A percentile compares a stretch with the other conserved stretches of the same genome.
Evolutionary conservation across 2,797 vertebrate species (phyloP).

Genomic region (Picus viridis): DNA sequence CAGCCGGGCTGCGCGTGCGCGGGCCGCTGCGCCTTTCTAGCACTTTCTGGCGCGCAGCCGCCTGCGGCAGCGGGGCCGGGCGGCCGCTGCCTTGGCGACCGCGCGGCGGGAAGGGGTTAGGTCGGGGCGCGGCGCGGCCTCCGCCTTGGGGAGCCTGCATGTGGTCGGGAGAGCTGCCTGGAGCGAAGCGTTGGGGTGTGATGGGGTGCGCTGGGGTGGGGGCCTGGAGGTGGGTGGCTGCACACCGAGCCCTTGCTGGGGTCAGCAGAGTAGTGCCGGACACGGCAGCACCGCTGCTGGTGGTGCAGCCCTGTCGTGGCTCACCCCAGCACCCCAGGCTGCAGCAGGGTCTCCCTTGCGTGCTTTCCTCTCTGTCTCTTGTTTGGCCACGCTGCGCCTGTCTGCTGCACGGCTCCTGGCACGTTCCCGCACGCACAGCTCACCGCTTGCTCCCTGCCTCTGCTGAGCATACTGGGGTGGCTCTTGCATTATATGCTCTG

Average conservation of each 20-base stretch:
- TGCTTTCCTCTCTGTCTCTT: background rate
- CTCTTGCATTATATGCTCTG: too few relatives aligned
- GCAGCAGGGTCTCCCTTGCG: rapidly evolving
- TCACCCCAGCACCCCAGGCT: background rate
- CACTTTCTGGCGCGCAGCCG: constrained; percentile 52
- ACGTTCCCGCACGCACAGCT: background rate
- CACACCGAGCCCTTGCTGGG: rapidly evolving
- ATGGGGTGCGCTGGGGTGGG: rapidly evolving
- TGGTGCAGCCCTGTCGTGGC: background rate
- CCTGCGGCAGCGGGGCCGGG: background rate
- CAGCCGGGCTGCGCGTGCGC: background rate
- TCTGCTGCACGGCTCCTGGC: background rate
- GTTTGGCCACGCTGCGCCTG: rapidly evolving
- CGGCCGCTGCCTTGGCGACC: background rate
- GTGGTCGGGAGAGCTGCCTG: background rate
- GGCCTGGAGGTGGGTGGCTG: background rate
- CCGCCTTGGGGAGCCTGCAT: background rate
- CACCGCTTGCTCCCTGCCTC: background rate
- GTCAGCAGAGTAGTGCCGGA: rapidly evolving
- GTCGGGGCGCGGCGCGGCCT: background rate
- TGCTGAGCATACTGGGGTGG: background rate
- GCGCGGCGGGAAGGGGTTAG: background rate
- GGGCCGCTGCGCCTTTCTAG: constrained; percentile 32
- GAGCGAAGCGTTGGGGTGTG: rapidly evolving
- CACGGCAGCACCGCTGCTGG: rapidly evolving